Evolutionary conservation across 2,113 vertebrate genomes (phyloP).

Genomic region (Myrmecophaga tridactyla): DNA sequence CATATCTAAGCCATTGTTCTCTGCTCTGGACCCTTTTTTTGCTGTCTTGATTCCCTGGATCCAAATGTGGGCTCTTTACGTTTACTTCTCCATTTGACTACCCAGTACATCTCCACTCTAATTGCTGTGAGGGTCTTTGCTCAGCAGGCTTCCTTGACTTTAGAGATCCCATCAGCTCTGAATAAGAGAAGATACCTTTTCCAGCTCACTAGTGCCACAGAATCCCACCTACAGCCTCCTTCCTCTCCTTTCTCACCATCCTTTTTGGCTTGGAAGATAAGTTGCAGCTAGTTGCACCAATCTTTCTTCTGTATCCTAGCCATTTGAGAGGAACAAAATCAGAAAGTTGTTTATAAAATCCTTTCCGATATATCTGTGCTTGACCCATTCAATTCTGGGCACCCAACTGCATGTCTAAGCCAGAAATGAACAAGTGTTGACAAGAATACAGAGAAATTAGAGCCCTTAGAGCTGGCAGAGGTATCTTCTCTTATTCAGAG

Average conservation of each 20-base stretch:
- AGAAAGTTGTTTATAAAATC: not conserved
- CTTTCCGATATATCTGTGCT: not conserved
- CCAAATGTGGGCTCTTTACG: not conserved
- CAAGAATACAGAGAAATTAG: too few relatives aligned
- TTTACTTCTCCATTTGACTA: not conserved
- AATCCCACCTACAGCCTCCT: not conserved
- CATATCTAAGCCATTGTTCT: not conserved
- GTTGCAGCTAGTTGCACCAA: not conserved
- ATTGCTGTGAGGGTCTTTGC: not conserved
- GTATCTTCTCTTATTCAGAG: not conserved
- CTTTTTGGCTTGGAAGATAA: not conserved
- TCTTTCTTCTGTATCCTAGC: not conserved
- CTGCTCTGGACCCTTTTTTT: not conserved
- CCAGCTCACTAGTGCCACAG: not conserved
- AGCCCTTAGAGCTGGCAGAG: not conserved
- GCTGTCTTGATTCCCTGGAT: not conserved
- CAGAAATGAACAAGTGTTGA: too few relatives aligned
- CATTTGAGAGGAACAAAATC: not conserved
- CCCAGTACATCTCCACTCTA: not conserved
- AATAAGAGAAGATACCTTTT: not conserved
- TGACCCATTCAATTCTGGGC: not conserved
- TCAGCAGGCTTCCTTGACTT: not conserved
- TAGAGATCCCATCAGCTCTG: not conserved
- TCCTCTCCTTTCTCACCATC: not conserved
- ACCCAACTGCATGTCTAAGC: too few relatives aligned